phyloP scores from a whole-genome alignment of 2,113 vertebrate genomes.

The Rattus rattus region DNA sequence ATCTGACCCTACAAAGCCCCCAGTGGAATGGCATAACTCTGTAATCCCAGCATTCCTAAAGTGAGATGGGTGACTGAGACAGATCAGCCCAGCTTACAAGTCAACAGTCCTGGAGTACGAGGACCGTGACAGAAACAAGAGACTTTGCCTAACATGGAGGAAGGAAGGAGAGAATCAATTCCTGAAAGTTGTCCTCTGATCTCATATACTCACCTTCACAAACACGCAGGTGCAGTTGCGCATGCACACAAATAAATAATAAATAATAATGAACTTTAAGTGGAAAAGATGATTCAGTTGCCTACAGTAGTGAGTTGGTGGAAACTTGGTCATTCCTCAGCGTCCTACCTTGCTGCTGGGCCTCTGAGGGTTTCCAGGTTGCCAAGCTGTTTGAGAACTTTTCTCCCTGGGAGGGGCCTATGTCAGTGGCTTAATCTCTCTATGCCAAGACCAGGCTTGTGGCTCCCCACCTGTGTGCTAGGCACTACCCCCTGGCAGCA shows the following conservation, averaged over 20 bases:
- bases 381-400: neutral
- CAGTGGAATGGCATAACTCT: neutral
- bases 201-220: neutral
- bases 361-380: neutral
- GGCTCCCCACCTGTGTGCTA: too few species aligned
- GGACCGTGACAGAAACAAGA: neutral
- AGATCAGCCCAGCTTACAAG: neutral
- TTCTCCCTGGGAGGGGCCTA: neutral
- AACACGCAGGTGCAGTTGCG: neutral
- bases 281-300: neutral
- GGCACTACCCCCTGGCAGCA: conserved; percentile 48
- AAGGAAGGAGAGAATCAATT: neutral
- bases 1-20: neutral
- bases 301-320: neutral
- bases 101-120: neutral
- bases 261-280: neutral
- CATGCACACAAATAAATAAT: neutral
- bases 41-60: neutral
- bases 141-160: neutral
- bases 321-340: neutral
- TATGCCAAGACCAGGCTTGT: neutral
- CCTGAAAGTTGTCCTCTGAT: neutral
- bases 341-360: neutral
- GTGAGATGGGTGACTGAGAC: too few species aligned
- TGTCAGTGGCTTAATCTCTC: neutral